Evolutionary conservation across 2,797 vertebrate genomes (phyloP).

Genomic region (Mormyrus proboscirostris): DNA sequence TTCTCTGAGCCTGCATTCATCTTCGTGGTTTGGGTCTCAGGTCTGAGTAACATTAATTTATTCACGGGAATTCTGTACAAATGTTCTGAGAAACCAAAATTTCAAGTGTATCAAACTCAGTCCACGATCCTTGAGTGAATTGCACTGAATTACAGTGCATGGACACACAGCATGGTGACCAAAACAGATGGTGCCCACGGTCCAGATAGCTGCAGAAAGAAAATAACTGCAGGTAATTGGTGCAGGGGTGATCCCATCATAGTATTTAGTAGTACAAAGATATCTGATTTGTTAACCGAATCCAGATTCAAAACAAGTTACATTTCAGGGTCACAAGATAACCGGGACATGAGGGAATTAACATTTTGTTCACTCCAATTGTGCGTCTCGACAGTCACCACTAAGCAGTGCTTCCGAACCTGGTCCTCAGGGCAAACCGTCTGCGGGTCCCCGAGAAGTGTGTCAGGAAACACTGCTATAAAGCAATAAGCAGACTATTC

Average conservation of each 20-base stretch:
- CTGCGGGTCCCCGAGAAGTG: background rate
- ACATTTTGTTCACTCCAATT: background rate
- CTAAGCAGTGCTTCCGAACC: background rate
- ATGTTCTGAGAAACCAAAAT: background rate
- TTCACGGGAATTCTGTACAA: background rate
- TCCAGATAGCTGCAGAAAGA: background rate
- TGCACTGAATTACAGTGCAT: background rate
- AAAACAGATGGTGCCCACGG: background rate
- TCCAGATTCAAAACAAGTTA: background rate
- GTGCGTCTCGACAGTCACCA: background rate
- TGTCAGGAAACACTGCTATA: background rate
- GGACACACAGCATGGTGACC: constrained; percentile 24
- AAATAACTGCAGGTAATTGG: constrained; percentile 15
- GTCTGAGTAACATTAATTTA: background rate
- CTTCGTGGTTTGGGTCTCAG: background rate
- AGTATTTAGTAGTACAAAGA: background rate
- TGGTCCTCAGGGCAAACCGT: background rate
- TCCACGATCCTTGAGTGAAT: background rate
- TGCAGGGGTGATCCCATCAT: constrained; percentile 37
- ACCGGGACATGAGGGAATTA: background rate
- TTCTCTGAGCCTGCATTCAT: background rate
- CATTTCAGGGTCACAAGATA: background rate
- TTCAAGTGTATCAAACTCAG: background rate
- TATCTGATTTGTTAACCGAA: background rate
- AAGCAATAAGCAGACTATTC: background rate